Percentiles rank a stretch among this genome's conserved stretches.
These are phyloP conservation scores for Rhineura floridana DNA, from an alignment of 2,113 vertebrate species.

Conservation along the genomic window DNA sequence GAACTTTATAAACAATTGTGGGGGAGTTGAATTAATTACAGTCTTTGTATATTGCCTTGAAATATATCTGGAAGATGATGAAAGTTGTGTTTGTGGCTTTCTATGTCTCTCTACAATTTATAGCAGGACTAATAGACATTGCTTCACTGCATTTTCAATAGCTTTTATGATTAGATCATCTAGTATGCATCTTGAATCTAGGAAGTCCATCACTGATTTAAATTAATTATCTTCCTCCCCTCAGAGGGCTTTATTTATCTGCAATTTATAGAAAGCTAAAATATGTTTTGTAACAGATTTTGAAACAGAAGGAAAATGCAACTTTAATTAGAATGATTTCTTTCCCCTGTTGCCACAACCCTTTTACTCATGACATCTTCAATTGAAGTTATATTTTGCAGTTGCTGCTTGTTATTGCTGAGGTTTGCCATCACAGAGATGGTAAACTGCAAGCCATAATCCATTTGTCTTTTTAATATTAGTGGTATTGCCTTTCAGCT, in stretches of 20 bases:
- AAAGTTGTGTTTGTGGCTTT: conserved; percentile 1
- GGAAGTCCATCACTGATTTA: background rate
- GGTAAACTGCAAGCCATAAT: background rate
- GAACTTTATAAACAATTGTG: background rate
- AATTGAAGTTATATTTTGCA: background rate
- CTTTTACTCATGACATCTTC: background rate
- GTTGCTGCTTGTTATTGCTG: background rate
- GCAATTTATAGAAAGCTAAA: background rate
- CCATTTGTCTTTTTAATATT: background rate
- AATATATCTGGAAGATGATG: background rate
- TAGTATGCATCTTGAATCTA: conserved; percentile 1
- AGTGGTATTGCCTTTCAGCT: background rate
- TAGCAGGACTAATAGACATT: background rate
- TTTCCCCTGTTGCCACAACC: background rate
- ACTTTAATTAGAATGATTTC: background rate
- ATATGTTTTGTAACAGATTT: background rate
- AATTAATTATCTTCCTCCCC: background rate
- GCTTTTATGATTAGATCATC: background rate
- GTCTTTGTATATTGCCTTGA: background rate
- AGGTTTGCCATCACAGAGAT: background rate
- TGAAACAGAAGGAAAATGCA: conserved; percentile 3
- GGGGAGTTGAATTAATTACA: background rate
- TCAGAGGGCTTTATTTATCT: background rate
- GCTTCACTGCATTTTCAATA: background rate
- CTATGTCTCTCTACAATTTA: background rate